These are phyloP conservation scores for Drosophila ercepeae DNA, from an alignment of 1,140 invertebrate genomes.

Conservation along the genomic window DNA sequence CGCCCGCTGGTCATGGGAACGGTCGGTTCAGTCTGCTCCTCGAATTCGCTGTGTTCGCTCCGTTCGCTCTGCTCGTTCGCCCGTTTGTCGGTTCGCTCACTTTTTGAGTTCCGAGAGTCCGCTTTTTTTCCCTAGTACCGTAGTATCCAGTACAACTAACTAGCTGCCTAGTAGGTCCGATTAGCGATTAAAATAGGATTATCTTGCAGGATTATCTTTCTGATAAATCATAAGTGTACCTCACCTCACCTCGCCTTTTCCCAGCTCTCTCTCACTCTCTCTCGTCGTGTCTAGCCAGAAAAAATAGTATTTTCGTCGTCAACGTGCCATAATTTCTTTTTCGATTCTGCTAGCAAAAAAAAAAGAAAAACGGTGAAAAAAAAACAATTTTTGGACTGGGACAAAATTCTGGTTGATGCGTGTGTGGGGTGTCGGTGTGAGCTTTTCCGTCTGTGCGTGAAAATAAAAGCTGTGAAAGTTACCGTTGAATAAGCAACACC, in stretches of 20 bases:
- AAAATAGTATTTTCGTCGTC: conserved; percentile 60
- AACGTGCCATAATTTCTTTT: conserved; percentile 70
- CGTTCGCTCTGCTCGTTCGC: conserved; percentile 55
- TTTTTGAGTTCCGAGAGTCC: conserved; percentile 32
- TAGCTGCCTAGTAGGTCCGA: conserved; percentile 16
- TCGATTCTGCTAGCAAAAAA: conserved; percentile 64
- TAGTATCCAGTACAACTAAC: conserved; percentile 16
- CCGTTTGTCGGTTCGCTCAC: conserved; percentile 36
- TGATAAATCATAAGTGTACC: conserved; percentile 33
- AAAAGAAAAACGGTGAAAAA: conserved; percentile 27
- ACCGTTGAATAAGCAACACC: conserved; percentile 63
- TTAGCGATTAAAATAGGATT: conserved; percentile 21
- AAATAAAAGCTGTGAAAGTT: conserved; percentile 65
- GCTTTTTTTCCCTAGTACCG: neutral
- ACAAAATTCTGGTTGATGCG: conserved; percentile 26
- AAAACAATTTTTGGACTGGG: conserved; percentile 49
- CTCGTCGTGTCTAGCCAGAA: conserved; percentile 27
- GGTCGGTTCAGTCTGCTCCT: conserved; percentile 73
- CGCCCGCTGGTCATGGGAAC: conserved; percentile 54
- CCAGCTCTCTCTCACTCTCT: neutral
- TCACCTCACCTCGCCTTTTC: conserved; percentile 9
- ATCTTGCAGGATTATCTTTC: too few species aligned
- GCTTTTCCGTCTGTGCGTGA: conserved; percentile 61
- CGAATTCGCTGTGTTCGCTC: conserved; percentile 73
- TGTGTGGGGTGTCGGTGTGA: conserved; percentile 12